Evolutionary conservation across 2,797 vertebrate genomes (phyloP), one percentile per base, ranked within the genome.

Genomic region (Malurus leucopterus): DNA sequence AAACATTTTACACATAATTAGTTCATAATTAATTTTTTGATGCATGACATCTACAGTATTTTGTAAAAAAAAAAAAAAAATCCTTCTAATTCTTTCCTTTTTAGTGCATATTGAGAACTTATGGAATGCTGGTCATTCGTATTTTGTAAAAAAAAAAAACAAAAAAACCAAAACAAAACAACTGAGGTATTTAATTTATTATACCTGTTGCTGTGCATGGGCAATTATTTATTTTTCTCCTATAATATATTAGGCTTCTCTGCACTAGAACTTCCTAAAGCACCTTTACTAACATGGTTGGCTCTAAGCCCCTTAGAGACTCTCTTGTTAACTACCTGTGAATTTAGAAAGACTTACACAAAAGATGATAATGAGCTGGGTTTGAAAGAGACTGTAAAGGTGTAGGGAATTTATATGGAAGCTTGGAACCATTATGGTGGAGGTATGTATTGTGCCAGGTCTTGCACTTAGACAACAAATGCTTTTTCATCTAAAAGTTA

Each of bases 151-250:
- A 93, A 94, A 92, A 83, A 15, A 89, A 85, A 91, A 91, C 5
- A 74, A 59, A 90, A 94, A 86, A 86, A 63, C n/a, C n/a, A n/a
- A 94, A 84, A 40, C 5, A 94, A 86, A 86, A 88, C 69, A 94
- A 81, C 43, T 6, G 50, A 85, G 44, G 22, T 88, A 89, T 89
- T 95, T 85, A 15, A 83, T 92, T 88, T 88, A 82, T 74, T 84
- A 82, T 61, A 86, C 73, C 68, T 84, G 70, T 44, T 80, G 57
- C 51, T 74, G 71, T 72, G 75, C 81, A 85, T 46, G 81, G 62
- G 53, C 65, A 94, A 88, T 73, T 4, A 50, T 63, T 92, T 87
- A 13, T 87, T 90, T 86, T 91, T 43, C 55, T 59, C 19, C 59
- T 23, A 24, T 80, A 92, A 75, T 59, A 41, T 54, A 88, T 78